Conservation (phyloP, 2,888 invertebrate species). For the Erebia ligea region DNA sequence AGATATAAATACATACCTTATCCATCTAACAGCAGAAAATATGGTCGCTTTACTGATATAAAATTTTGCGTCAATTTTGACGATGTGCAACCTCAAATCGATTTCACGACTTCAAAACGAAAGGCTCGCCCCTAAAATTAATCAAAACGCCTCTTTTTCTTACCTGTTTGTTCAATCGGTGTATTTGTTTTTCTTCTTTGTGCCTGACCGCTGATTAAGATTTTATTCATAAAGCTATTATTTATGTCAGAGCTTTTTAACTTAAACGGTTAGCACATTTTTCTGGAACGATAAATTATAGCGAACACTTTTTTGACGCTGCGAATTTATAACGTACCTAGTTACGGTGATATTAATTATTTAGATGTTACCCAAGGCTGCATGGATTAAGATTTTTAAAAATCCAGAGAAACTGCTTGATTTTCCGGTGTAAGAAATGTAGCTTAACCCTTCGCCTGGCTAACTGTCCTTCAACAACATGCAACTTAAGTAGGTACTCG, state of each 20-base stretch:
- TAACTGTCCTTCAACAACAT: too few species aligned
- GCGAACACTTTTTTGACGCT: conserved; percentile 11
- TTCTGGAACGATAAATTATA: conserved; percentile 29
- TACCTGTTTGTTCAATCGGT: conserved; percentile 75
- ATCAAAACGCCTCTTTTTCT: conserved; percentile 76
- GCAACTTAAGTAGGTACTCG: too few species aligned
- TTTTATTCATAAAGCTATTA: conserved; percentile 74
- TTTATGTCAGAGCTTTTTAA: conserved; percentile 49
- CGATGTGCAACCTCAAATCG: conserved; percentile 67
- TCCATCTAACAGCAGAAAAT: background rate
- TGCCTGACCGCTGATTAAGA: conserved; percentile 75
- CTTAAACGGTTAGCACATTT: conserved; percentile 37
- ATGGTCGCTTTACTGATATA: conserved; percentile 53
- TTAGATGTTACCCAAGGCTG: background rate
- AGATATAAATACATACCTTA: background rate
- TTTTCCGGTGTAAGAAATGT: too few species aligned
- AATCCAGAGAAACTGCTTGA: too few species aligned
- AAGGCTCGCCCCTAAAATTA: conserved; percentile 70
- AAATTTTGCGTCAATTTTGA: conserved; percentile 70
- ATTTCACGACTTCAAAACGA: conserved; percentile 55
- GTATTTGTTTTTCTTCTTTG: conserved; percentile 65
- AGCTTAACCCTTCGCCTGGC: too few species aligned
- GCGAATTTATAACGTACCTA: background rate
- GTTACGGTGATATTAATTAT: background rate
- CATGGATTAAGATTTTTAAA: too few species aligned